These are phyloP conservation scores for Drosophila ananassae DNA, from an alignment of 1,140 invertebrate species.

Conservation along the genomic window DNA sequence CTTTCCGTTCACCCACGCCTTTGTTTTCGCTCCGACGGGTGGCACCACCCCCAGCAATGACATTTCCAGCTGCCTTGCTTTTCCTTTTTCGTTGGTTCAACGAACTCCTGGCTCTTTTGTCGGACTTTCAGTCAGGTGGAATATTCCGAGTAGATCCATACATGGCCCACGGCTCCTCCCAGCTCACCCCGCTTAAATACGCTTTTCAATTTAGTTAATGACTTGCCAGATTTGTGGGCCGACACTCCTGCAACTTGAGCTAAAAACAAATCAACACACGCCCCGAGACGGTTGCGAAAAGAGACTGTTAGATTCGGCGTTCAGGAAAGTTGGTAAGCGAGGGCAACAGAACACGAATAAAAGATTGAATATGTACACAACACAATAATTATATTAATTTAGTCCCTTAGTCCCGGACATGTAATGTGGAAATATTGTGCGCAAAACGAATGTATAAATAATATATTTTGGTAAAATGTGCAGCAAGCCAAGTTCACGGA, in stretches of 20 bases:
- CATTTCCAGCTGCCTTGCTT: constrained; percentile 47
- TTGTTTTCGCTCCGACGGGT: constrained; percentile 6
- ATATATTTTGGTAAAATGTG: constrained; percentile 63
- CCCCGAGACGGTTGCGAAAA: constrained; percentile 9
- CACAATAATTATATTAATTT: constrained; percentile 51
- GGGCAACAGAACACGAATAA: constrained; percentile 10
- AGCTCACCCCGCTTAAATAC: constrained; percentile 54
- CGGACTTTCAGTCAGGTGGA: constrained; percentile 46
- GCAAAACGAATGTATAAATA: constrained; percentile 23
- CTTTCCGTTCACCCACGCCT: constrained; percentile 9
- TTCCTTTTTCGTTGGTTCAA: constrained; percentile 65
- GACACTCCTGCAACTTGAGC: constrained; percentile 14
- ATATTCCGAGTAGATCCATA: constrained; percentile 20
- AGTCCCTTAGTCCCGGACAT: constrained; percentile 19
- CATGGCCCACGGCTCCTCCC: background rate
- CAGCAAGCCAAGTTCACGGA: constrained; percentile 16
- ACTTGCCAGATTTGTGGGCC: constrained; percentile 41
- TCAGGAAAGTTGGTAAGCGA: constrained; percentile 1
- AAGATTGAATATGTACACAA: constrained; percentile 36
- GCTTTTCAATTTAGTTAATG: constrained; percentile 77
- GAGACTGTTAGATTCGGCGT: constrained; percentile 55
- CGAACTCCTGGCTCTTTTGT: constrained; percentile 50
- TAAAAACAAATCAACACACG: constrained; percentile 12
- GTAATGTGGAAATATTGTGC: constrained; percentile 15
- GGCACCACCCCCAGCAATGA: constrained; percentile 36